Conservation (phyloP, 2,797 vertebrate species). For the Scolopax bukidnonensis region DNA sequence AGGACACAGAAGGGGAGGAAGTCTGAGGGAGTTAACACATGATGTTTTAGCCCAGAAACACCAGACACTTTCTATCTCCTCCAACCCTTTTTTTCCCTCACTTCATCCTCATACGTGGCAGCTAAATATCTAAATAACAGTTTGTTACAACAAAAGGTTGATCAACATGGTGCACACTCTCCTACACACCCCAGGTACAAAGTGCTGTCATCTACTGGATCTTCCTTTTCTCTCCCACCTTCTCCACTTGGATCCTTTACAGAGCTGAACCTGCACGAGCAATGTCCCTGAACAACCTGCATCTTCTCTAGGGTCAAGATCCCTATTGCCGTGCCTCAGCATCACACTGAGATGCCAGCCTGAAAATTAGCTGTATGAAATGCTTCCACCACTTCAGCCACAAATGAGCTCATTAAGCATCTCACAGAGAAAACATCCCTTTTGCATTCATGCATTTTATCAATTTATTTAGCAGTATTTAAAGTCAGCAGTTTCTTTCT, state of each 20-base stretch:
- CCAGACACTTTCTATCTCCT: neutral
- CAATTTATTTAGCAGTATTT: neutral
- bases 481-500: neutral
- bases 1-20: neutral
- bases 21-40: neutral
- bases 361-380: neutral
- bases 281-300: neutral
- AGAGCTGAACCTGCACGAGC: neutral
- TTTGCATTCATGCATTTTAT: neutral
- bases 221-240: neutral
- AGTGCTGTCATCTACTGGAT: neutral
- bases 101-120: accelerated
- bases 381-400: neutral
- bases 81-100: neutral
- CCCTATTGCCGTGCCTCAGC: neutral
- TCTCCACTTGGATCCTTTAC: neutral
- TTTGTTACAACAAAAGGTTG: neutral
- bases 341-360: neutral
- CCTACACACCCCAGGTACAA: neutral
- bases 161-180: neutral
- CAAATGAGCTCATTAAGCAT: neutral
- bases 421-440: neutral
- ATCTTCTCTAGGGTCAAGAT: neutral
- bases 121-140: neutral
- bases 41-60: neutral